These are phyloP conservation scores for Cyphomyrmex costatus DNA, from an alignment of 1,140 invertebrate genomes.

Conservation along the genomic window DNA sequence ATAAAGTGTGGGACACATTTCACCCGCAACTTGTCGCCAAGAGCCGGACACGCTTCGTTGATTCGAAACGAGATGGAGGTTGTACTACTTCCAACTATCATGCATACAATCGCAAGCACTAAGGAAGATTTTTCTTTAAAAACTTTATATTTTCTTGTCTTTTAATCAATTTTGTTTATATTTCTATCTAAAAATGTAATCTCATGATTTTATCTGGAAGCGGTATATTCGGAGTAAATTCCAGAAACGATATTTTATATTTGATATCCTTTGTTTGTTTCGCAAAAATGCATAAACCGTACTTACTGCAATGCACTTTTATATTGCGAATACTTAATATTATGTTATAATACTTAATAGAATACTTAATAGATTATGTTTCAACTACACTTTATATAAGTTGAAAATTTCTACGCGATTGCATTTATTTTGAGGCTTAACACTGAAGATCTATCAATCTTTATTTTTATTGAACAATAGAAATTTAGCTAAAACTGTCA, in stretches of 20 bases:
- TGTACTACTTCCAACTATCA: not conserved
- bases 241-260: not conserved
- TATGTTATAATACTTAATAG: too few relatives aligned
- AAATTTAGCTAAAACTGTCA: conserved; percentile 41
- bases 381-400: not conserved
- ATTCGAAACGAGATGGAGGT: conserved; percentile 68
- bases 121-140: conserved; percentile 51
- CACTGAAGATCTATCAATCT: not conserved
- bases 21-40: conserved; percentile 27
- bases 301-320: too few relatives aligned
- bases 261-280: not conserved
- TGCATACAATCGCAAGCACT: conserved; percentile 35
- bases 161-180: not conserved
- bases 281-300: not conserved
- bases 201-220: conserved; percentile 11
- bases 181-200: conserved; percentile 18
- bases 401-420: not conserved
- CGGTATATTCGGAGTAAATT: conserved; percentile 15
- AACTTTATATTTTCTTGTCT: not conserved
- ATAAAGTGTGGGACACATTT: conserved; percentile 69
- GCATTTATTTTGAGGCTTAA: not conserved
- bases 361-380: not conserved
- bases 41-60: conserved; percentile 63
- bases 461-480: not conserved
- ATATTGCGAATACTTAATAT: not conserved